Percentiles rank a stretch among this genome's conserved stretches.
Conservation (phyloP, 2,113 vertebrate species). For the Malurus alboscapulatus region DNA sequence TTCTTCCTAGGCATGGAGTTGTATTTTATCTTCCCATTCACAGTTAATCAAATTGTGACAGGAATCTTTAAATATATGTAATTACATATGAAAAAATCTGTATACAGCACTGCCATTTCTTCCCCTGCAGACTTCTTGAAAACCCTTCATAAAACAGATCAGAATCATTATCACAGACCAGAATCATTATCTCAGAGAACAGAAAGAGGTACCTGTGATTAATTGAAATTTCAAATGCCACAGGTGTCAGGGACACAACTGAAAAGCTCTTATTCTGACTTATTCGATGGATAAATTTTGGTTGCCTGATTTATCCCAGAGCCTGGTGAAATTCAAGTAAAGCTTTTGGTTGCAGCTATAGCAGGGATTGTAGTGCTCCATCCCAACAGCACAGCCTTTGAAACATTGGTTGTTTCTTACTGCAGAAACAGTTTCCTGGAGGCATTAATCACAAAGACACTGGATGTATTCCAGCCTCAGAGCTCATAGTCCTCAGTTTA, state of each 20-base stretch:
- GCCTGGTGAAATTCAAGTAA: neutral
- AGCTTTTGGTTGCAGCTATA: neutral
- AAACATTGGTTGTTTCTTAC: neutral
- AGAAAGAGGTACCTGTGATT: neutral
- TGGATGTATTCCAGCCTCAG: neutral
- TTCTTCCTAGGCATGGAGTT: constrained; percentile 17
- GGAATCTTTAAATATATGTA: neutral
- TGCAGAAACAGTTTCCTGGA: constrained; percentile 35
- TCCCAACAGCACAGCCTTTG: neutral
- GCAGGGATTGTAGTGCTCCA: neutral
- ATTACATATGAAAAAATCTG: neutral
- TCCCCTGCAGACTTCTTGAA: neutral
- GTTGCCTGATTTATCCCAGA: neutral
- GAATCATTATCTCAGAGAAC: neutral
- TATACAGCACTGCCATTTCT: neutral
- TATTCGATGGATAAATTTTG: neutral
- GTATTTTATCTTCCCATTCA: constrained; percentile 44
- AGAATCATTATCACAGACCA: neutral
- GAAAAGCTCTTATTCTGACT: neutral
- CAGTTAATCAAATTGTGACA: constrained; percentile 41
- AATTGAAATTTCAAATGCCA: neutral
- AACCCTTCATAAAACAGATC: neutral
- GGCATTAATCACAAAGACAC: constrained; percentile 29
- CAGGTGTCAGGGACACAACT: neutral
- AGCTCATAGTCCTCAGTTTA: neutral